phyloP scores from a whole-genome alignment of 2,113 vertebrate species.

The Brienomyrus longianalis region DNA sequence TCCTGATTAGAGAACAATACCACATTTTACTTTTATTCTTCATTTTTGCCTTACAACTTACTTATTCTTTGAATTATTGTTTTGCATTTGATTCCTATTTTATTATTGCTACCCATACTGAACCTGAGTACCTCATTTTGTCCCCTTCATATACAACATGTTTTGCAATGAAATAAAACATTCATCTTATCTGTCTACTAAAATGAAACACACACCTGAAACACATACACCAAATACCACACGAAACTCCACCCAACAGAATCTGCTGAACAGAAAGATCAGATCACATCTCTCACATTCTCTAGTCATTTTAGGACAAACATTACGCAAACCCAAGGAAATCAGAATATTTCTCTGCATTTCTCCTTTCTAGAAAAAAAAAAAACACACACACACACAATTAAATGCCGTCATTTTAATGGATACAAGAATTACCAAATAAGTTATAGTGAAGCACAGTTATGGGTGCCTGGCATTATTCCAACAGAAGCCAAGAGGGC shows the following conservation, averaged over 20 bases:
- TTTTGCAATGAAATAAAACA: neutral
- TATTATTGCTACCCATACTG: neutral
- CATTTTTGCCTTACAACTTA: neutral
- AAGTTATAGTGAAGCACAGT: conserved; percentile 22
- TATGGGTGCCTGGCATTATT: neutral
- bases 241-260: neutral
- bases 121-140: neutral
- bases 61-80: neutral
- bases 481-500: neutral
- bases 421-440: conserved; percentile 22
- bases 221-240: neutral
- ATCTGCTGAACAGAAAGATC: neutral
- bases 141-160: neutral
- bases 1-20: neutral
- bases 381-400: neutral
- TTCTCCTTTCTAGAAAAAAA: neutral
- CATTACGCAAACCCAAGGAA: neutral
- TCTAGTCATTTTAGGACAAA: neutral
- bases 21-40: neutral
- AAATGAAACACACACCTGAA: neutral
- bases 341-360: neutral
- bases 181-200: neutral
- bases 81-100: neutral
- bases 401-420: conserved; percentile 22
- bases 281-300: neutral